Evolutionary conservation across 2,888 invertebrate species (phyloP), one percentile per base, ranked within the genome.

Genomic region (Allygus modestus): DNA sequence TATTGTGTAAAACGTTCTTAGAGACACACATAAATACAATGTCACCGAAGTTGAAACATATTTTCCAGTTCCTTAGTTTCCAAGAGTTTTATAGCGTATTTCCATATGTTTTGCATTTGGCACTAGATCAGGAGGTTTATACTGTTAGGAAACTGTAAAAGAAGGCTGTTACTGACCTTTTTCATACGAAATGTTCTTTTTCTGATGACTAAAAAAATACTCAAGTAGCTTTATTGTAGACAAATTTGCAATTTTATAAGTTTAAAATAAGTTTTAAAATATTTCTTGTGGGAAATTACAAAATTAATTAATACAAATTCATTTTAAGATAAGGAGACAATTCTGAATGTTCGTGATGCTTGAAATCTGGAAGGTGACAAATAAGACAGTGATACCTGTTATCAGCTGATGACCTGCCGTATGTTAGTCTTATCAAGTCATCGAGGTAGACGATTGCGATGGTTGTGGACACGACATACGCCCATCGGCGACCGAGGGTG

Each of bases 21-120:
- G 9, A 46, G 46, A 46, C 17, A 2, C 1, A 11, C 12, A 58
- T 58, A 58, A 58, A 26, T 58, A n/a, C 1, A 23, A 12, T 20
- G 20, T 58, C 58, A 26, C 1, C 15, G 23, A 58, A 58, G 58
- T 58, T 58, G 23, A 58, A 58, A 58, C 58, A 23, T 23, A 26
- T 58, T 58, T 58, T 23, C 0, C 20, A 58, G 23, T 20, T 23
- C 58, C 20, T 12, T 20, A 58, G 58, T 58, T 58, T 15, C 1
- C 2, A 23, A 58, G 58, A 58, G 58, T 58, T 58, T 58, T 23
- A 58, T 58, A 20, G 23, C 20, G 58, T 9, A 58, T 58, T 58
- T 58, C 58, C 58, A 58, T 58, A 58, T 58, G 58, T 58, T 58
- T 58, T 12, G 58, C 23, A 58, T 58, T 58, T 58, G 58, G 58